phyloP scores from a whole-genome alignment of 2,888 invertebrate species.

The Tipula confusa region DNA sequence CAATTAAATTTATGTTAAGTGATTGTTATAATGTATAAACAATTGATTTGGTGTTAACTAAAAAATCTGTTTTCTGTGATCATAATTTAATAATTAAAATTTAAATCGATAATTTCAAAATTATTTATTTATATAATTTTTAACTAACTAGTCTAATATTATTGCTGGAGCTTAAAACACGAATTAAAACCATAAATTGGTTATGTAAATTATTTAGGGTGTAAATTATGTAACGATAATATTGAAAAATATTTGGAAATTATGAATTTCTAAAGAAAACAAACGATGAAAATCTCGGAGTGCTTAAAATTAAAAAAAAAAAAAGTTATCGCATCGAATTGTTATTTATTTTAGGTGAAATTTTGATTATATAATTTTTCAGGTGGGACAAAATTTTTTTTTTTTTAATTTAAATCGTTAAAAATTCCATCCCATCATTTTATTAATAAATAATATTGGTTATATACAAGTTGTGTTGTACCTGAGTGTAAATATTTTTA shows the following conservation, averaged over 20 bases:
- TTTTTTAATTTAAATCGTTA: too few species aligned
- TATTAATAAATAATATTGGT: too few species aligned
- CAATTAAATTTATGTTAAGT: too few species aligned
- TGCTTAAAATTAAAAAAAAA: background rate
- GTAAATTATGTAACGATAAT: background rate
- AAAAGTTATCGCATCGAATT: too few species aligned
- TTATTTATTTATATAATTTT: background rate
- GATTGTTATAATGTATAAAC: too few species aligned
- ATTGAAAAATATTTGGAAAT: background rate
- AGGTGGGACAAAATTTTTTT: background rate
- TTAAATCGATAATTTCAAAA: background rate
- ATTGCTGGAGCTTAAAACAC: background rate
- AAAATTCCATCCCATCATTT: too few species aligned
- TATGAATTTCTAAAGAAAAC: too few species aligned
- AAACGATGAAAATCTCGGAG: background rate
- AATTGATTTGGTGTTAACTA: too few species aligned
- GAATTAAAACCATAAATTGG: background rate
- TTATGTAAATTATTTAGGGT: background rate
- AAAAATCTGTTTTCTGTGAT: background rate
- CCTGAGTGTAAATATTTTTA: too few species aligned
- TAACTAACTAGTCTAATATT: background rate
- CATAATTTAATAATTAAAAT: background rate
- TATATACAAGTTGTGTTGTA: too few species aligned
- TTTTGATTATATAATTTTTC: background rate
- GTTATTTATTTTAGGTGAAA: too few species aligned